Evolutionary conservation across 2,888 invertebrate species (phyloP).

Genomic region (Myopa testacea): DNA sequence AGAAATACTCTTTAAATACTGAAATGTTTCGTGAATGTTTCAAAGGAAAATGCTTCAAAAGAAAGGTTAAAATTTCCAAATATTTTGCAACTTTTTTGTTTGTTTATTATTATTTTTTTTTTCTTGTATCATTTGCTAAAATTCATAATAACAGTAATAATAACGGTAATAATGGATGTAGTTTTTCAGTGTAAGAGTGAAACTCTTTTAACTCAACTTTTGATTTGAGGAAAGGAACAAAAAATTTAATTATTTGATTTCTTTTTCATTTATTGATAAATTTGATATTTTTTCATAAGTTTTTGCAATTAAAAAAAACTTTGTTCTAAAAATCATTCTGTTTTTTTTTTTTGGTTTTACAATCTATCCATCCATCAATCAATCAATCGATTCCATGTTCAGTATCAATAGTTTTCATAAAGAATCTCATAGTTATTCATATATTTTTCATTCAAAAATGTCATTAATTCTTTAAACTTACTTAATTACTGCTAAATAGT

Average conservation of each 20-base stretch:
- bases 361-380: neutral
- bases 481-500: constrained; percentile 40
- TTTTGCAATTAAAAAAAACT: constrained; percentile 19
- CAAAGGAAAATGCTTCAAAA: neutral
- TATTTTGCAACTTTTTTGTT: constrained; percentile 9
- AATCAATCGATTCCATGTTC: constrained; percentile 28
- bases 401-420: constrained; percentile 22
- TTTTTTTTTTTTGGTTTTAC: constrained; percentile 29
- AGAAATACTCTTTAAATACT: constrained; percentile 9
- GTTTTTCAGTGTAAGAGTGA: too few relatives aligned
- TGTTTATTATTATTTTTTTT: constrained; percentile 10
- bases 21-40: constrained; percentile 9
- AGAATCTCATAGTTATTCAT: constrained; percentile 42
- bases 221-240: neutral
- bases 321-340: constrained; percentile 34
- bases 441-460: constrained; percentile 46
- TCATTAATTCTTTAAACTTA: constrained; percentile 29
- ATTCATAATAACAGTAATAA: too few relatives aligned
- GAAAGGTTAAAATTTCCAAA: constrained; percentile 8
- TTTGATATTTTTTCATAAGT: constrained; percentile 28
- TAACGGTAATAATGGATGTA: too few relatives aligned
- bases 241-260: neutral
- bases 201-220: neutral
- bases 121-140: neutral
- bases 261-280: constrained; percentile 2